Percentiles rank a stretch among this genome's conserved stretches.
Evolutionary conservation across 2,888 invertebrate genomes (phyloP).

Genomic region (Eristalinus sepulchralis): DNA sequence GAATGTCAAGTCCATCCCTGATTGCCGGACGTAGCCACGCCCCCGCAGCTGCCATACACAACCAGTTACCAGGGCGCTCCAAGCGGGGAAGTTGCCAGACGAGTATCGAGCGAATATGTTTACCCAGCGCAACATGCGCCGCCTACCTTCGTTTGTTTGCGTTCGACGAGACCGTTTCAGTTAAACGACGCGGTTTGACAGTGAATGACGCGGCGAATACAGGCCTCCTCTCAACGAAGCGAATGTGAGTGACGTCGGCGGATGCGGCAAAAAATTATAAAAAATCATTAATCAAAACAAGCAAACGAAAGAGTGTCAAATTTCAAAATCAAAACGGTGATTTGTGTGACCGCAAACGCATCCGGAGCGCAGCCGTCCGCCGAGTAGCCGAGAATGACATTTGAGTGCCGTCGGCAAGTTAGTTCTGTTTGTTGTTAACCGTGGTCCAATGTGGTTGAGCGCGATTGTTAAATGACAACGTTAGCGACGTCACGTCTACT

Average conservation of each 20-base stretch:
- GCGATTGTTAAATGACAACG: conserved; percentile 73
- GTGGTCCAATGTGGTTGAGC: conserved; percentile 50
- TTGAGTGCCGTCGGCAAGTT: conserved; percentile 71
- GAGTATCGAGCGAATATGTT: conserved; percentile 41
- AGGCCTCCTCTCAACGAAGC: conserved; percentile 43
- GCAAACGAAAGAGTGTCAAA: conserved; percentile 34
- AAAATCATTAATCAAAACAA: conserved; percentile 9
- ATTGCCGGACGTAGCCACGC: conserved; percentile 29
- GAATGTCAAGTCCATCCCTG: conserved; percentile 51
- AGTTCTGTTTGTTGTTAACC: conserved; percentile 40
- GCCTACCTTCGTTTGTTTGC: conserved; percentile 70
- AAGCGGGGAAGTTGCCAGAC: conserved; percentile 66
- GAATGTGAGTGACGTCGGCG: conserved; percentile 36
- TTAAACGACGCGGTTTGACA: conserved; percentile 76
- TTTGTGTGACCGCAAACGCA: conserved; percentile 2
- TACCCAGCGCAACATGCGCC: conserved; percentile 54
- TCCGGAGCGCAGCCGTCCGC: neutral
- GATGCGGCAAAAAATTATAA: conserved; percentile 26
- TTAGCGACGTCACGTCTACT: conserved; percentile 73
- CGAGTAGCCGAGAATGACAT: conserved; percentile 48
- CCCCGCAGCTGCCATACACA: conserved; percentile 28
- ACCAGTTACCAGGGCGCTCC: conserved; percentile 17
- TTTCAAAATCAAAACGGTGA: conserved; percentile 24
- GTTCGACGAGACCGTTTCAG: conserved; percentile 73
- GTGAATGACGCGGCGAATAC: conserved; percentile 73